These are phyloP conservation scores for Protonemura montana DNA, from an alignment of 2,888 invertebrate species.

Conservation along the genomic window DNA sequence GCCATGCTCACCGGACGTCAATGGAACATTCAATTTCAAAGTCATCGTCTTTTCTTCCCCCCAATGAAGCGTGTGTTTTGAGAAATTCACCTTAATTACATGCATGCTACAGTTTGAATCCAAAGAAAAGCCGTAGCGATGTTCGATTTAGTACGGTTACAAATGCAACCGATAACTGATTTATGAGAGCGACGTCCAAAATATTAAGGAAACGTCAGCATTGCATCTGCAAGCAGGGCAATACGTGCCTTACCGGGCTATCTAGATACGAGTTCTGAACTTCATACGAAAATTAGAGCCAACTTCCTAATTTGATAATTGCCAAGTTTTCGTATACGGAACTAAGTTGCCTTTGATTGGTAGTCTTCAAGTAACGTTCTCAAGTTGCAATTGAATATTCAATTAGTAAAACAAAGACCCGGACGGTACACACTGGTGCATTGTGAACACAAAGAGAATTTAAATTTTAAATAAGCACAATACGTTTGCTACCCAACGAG, in stretches of 20 bases:
- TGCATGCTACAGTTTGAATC: not conserved
- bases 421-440: not conserved
- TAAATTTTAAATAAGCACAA: conserved; percentile 15
- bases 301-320: conserved; percentile 12
- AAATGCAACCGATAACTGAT: not conserved
- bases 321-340: not conserved
- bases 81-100: not conserved
- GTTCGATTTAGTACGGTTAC: too few relatives aligned
- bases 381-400: not conserved
- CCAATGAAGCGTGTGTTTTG: not conserved
- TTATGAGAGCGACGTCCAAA: too few relatives aligned
- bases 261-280: not conserved
- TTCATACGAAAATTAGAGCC: not conserved
- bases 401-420: not conserved
- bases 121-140: too few relatives aligned
- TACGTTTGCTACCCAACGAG: not conserved
- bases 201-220: not conserved
- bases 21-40: not conserved
- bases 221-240: not conserved
- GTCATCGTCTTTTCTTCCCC: not conserved
- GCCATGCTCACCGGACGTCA: not conserved
- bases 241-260: not conserved
- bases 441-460: conserved; percentile 15
- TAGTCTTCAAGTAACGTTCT: not conserved
- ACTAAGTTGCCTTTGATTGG: not conserved